These are phyloP conservation scores for Zygogramma bicolorata DNA, from an alignment of 2,888 invertebrate genomes.

Conservation along the genomic window DNA sequence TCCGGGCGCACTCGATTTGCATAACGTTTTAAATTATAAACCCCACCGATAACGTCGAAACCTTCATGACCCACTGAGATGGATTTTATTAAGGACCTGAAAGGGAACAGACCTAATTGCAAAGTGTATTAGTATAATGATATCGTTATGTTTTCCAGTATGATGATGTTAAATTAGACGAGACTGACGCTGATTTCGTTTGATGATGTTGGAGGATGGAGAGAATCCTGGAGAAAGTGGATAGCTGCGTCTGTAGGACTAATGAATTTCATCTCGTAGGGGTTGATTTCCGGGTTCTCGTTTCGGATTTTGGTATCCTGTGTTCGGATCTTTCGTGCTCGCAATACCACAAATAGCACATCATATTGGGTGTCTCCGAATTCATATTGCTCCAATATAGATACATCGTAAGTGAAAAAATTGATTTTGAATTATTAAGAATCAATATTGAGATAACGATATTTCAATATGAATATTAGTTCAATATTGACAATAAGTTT, in stretches of 20 bases:
- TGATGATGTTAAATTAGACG: constrained; percentile 6
- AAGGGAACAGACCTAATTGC: constrained; percentile 27
- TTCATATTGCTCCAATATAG: too few species aligned
- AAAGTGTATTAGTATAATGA: constrained; percentile 17
- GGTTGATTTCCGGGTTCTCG: neutral
- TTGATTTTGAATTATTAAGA: too few species aligned
- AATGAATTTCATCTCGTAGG: neutral
- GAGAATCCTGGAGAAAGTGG: neutral
- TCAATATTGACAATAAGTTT: too few species aligned
- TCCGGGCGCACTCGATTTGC: constrained; percentile 49
- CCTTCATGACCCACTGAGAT: constrained; percentile 41
- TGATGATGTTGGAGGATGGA: neutral
- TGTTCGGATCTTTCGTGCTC: neutral
- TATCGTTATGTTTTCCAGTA: constrained; percentile 20
- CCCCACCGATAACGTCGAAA: constrained; percentile 40
- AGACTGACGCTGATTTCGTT: constrained; percentile 1
- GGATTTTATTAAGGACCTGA: constrained; percentile 37
- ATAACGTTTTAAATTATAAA: constrained; percentile 48
- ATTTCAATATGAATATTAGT: too few species aligned
- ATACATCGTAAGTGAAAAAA: too few species aligned
- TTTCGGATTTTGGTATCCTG: neutral
- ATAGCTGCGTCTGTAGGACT: neutral
- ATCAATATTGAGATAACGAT: too few species aligned
- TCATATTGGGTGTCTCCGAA: too few species aligned
- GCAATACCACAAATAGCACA: too few species aligned